Conservation (phyloP, 2,797 vertebrate genomes). For the Rhynchonycteris naso region DNA sequence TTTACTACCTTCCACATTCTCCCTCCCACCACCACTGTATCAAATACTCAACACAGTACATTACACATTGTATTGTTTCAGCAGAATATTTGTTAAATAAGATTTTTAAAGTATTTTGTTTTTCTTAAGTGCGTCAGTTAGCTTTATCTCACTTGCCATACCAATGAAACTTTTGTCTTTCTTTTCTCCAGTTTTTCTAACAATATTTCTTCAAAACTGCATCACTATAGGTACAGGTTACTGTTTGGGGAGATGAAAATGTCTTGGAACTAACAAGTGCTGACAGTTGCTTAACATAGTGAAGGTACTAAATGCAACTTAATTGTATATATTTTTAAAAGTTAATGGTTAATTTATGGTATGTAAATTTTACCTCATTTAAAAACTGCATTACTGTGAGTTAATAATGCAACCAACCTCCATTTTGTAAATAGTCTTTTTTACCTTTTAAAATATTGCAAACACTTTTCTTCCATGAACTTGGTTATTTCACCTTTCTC, state of each 20-base stretch:
- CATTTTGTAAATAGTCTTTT: neutral
- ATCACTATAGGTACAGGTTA: neutral
- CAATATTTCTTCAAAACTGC: slow-evolving; percentile 15
- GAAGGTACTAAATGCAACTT: neutral
- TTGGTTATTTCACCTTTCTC: slow-evolving; percentile 2
- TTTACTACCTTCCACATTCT: neutral
- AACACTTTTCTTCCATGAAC: neutral
- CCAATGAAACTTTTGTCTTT: neutral
- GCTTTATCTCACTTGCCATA: neutral
- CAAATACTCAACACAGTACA: neutral
- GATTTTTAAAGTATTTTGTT: neutral
- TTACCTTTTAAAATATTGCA: slow-evolving; percentile 27
- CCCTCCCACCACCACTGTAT: neutral
- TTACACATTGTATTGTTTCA: neutral
- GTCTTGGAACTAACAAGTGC: neutral
- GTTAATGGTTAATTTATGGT: slow-evolving; percentile 24
- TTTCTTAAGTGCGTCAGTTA: slow-evolving; percentile 33
- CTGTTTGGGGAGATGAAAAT: neutral
- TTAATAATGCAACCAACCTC: neutral
- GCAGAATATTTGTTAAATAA: slow-evolving; percentile 2
- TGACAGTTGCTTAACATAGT: neutral
- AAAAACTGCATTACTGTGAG: neutral
- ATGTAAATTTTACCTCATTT: slow-evolving; percentile 16
- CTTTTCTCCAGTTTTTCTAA: neutral
- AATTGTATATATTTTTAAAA: slow-evolving; percentile 11